Percentiles rank a stretch among this genome's conserved stretches.
Conservation (phyloP, 2,113 vertebrate genomes). For the Anser cygnoides region DNA sequence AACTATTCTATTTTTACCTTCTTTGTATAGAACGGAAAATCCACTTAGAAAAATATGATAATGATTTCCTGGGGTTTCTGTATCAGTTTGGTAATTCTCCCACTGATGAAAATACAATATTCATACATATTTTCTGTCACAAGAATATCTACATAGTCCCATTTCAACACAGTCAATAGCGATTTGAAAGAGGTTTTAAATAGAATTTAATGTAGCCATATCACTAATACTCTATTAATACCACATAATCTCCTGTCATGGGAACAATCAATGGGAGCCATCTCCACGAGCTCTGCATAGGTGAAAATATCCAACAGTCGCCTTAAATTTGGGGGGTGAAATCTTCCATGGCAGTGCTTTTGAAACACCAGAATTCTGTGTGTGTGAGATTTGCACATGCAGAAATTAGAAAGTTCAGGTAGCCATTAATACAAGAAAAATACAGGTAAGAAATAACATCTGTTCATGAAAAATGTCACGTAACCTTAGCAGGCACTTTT, state of each 20-base stretch:
- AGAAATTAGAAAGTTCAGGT: not conserved
- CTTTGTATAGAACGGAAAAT: not conserved
- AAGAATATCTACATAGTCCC: not conserved
- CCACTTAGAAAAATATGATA: not conserved
- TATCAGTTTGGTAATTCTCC: not conserved
- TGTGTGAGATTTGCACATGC: not conserved
- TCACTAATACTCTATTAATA: conserved; percentile 18
- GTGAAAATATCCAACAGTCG: not conserved
- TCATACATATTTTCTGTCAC: not conserved
- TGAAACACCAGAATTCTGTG: not conserved
- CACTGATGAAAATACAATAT: conserved; percentile 4
- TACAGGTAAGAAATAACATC: not conserved
- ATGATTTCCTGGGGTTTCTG: not conserved
- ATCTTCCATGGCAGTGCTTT: not conserved
- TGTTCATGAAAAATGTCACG: not conserved
- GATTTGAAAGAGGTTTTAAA: not conserved
- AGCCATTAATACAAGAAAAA: not conserved
- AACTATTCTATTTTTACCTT: not conserved
- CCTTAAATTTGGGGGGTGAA: not conserved
- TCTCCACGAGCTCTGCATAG: not conserved
- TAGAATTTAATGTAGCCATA: not conserved
- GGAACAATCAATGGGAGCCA: not conserved
- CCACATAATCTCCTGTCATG: conserved; percentile 1
- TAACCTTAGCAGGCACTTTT: not conserved
- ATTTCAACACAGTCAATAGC: not conserved